These are phyloP conservation scores for Rafetus swinhoei DNA, from an alignment of 2,113 vertebrate species.

Conservation along the genomic window DNA sequence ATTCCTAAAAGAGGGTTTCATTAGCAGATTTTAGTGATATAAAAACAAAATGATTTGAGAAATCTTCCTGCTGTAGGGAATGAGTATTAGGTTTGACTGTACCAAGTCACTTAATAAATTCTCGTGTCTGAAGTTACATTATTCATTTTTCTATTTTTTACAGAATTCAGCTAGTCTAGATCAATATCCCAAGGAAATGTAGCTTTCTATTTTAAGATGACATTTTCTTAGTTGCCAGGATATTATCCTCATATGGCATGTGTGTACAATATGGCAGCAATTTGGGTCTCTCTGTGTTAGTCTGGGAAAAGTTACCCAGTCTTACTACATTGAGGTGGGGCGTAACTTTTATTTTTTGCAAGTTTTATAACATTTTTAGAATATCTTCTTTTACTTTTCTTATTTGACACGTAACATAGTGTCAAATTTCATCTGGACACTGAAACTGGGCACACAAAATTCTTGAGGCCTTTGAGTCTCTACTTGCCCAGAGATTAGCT, in stretches of 20 bases:
- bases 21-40: slow-evolving; percentile 21
- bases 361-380: slow-evolving; percentile 51
- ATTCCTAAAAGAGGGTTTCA: background rate
- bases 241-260: slow-evolving; percentile 61
- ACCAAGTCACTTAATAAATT: slow-evolving; percentile 46
- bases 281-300: slow-evolving; percentile 59
- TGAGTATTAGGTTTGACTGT: slow-evolving; percentile 16
- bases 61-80: background rate
- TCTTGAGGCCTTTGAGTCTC: background rate
- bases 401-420: no score
- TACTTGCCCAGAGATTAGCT: background rate
- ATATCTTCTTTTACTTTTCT: background rate
- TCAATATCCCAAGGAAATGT: slow-evolving; percentile 70
- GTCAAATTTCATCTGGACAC: background rate
- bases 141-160: slow-evolving; percentile 42
- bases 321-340: slow-evolving; percentile 46
- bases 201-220: slow-evolving; percentile 73
- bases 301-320: slow-evolving; percentile 58
- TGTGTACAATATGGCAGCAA: slow-evolving; percentile 69
- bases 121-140: slow-evolving; percentile 55
- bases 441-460: background rate
- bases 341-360: slow-evolving; percentile 65
- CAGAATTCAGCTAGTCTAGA: slow-evolving; percentile 46
- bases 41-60: slow-evolving; percentile 33
- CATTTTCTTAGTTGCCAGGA: slow-evolving; percentile 67